Conservation (phyloP, 2,113 vertebrate species). For the Xiphorhynchus elegans region DNA sequence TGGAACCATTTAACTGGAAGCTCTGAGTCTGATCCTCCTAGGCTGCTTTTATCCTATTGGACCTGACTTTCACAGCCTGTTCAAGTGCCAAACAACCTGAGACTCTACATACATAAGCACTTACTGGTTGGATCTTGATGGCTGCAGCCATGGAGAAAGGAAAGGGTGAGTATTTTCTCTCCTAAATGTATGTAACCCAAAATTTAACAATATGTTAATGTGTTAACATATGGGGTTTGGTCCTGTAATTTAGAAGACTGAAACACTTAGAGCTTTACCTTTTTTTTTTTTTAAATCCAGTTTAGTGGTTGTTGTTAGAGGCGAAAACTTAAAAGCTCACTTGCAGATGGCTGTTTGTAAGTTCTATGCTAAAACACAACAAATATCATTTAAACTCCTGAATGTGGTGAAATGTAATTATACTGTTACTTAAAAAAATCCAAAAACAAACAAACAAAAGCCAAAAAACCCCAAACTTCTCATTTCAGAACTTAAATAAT, state of each 20-base stretch:
- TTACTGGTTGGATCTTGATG: background rate
- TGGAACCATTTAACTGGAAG: background rate
- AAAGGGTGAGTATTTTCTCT: background rate
- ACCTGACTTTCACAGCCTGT: background rate
- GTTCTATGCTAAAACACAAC: background rate
- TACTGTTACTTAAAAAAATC: background rate
- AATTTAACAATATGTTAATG: background rate
- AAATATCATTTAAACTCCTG: background rate
- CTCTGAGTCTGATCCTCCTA: background rate
- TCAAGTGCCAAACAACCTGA: background rate
- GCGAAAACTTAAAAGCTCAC: background rate
- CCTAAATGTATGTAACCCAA: background rate
- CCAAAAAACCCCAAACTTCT: background rate
- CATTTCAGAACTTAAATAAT: background rate
- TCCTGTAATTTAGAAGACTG: background rate
- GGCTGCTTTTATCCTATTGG: background rate
- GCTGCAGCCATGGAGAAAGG: background rate
- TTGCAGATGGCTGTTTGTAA: background rate
- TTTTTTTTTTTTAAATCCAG: background rate
- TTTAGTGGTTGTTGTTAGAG: background rate
- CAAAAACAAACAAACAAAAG: background rate
- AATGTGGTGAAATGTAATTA: background rate
- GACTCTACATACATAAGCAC: rapidly evolving
- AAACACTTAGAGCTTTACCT: background rate
- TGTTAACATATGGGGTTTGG: rapidly evolving